Conservation (phyloP, 2,113 vertebrate genomes). For the Mus spicilegus region DNA sequence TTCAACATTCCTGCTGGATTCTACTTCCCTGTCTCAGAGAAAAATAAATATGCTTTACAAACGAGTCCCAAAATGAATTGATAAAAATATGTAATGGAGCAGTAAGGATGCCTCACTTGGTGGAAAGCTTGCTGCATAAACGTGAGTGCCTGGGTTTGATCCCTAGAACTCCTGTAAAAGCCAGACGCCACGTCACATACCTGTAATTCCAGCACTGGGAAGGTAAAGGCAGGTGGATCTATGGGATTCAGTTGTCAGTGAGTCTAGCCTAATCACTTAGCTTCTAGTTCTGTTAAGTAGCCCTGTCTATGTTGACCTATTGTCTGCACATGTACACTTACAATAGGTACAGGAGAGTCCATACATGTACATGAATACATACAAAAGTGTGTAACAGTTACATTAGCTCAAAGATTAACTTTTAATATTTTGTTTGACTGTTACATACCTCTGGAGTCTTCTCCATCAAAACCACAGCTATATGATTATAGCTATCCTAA, state of each 20-base stretch:
- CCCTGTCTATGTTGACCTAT: neutral
- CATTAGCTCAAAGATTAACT: neutral
- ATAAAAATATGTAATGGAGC: neutral
- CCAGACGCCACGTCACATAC: neutral
- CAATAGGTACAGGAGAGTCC: neutral
- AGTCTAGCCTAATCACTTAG: neutral
- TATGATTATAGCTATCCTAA: neutral
- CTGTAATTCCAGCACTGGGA: neutral
- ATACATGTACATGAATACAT: neutral
- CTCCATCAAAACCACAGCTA: neutral
- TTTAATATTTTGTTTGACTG: slow-evolving; percentile 45
- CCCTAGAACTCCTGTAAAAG: neutral
- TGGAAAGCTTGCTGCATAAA: neutral
- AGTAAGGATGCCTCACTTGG: neutral
- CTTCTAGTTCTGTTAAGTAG: neutral
- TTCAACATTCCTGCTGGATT: neutral
- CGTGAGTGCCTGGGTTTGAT: neutral
- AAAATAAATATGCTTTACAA: neutral
- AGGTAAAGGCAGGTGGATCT: neutral
- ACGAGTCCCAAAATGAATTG: neutral
- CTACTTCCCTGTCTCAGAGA: neutral
- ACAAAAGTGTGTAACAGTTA: neutral
- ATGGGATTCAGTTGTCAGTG: too few species aligned
- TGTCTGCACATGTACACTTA: neutral
- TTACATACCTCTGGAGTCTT: neutral